Conservation (phyloP, 1,140 invertebrate genomes). For the Trichoplusia ni region DNA sequence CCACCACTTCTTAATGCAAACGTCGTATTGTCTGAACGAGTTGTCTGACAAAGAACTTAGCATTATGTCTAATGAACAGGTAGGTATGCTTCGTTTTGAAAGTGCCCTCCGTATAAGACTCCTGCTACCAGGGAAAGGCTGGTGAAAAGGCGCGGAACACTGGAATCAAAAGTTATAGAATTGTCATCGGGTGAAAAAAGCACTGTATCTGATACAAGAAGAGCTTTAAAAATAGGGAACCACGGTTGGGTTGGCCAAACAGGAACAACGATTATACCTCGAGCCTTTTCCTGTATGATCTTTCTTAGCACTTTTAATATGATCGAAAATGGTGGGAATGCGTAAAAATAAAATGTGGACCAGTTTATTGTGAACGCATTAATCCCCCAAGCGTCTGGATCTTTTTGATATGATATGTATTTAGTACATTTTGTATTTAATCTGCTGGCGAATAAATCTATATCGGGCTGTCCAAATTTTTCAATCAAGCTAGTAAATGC, state of each 20-base stretch:
- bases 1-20: neutral
- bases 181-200: neutral
- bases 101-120: constrained; percentile 20
- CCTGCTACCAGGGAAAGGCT: constrained; percentile 33
- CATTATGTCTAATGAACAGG: constrained; percentile 29
- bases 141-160: neutral
- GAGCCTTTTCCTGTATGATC: constrained; percentile 41
- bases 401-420: constrained; percentile 29
- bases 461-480: constrained; percentile 8
- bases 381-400: constrained; percentile 22
- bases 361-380: constrained; percentile 35
- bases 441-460: constrained; percentile 28
- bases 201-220: neutral
- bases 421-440: constrained; percentile 33
- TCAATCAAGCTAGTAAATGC: neutral
- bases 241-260: constrained; percentile 46
- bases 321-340: constrained; percentile 44
- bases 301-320: constrained; percentile 37
- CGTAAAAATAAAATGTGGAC: constrained; percentile 32
- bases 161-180: neutral
- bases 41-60: constrained; percentile 25
- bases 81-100: neutral
- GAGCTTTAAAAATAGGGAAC: constrained; percentile 42
- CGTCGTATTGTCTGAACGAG: constrained; percentile 32
- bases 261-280: constrained; percentile 45